A percentile compares a stretch with the other conserved stretches of the same genome.
These are phyloP conservation scores for Drosophila athabasca DNA, from an alignment of 1,140 invertebrate species.

Conservation along the genomic window DNA sequence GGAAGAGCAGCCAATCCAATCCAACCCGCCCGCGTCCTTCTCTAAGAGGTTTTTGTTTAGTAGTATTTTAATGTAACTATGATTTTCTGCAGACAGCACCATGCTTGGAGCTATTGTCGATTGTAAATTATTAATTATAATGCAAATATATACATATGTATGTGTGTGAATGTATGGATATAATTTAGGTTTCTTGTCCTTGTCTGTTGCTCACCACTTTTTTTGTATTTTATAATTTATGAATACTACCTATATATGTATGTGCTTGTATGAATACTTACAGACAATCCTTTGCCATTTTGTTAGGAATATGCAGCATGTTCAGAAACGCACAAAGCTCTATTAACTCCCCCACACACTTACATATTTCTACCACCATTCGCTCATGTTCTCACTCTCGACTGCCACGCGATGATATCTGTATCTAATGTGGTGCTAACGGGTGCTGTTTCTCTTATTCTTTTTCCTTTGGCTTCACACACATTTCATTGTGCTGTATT, in stretches of 20 bases:
- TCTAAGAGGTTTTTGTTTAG: slow-evolving; percentile 28
- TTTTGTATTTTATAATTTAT: slow-evolving; percentile 38
- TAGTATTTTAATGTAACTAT: slow-evolving; percentile 37
- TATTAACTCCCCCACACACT: slow-evolving; percentile 2
- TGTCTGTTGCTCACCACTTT: slow-evolving; percentile 45
- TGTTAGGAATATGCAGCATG: slow-evolving; percentile 48
- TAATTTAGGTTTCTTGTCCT: slow-evolving; percentile 42
- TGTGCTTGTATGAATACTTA: background rate
- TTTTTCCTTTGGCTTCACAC: slow-evolving; percentile 41
- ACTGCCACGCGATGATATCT: background rate
- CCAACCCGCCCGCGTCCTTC: slow-evolving; percentile 47
- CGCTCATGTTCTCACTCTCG: too few relatives aligned
- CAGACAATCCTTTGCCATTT: slow-evolving; percentile 43
- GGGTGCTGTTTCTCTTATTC: slow-evolving; percentile 39
- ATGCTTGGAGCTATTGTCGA: slow-evolving; percentile 48
- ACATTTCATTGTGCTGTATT: slow-evolving; percentile 49
- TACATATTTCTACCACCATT: too few relatives aligned
- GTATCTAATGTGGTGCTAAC: slow-evolving; percentile 15
- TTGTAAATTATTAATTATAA: slow-evolving; percentile 62
- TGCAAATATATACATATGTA: slow-evolving; percentile 31
- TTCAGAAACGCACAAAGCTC: slow-evolving; percentile 46
- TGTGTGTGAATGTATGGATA: slow-evolving; percentile 45
- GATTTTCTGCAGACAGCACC: slow-evolving; percentile 49
- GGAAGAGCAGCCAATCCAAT: slow-evolving; percentile 39
- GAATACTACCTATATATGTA: slow-evolving; percentile 15